Percentiles rank a stretch among this genome's conserved stretches.
phyloP scores from a whole-genome alignment of 2,888 invertebrate genomes.

The Cheiracanthium punctorium region DNA sequence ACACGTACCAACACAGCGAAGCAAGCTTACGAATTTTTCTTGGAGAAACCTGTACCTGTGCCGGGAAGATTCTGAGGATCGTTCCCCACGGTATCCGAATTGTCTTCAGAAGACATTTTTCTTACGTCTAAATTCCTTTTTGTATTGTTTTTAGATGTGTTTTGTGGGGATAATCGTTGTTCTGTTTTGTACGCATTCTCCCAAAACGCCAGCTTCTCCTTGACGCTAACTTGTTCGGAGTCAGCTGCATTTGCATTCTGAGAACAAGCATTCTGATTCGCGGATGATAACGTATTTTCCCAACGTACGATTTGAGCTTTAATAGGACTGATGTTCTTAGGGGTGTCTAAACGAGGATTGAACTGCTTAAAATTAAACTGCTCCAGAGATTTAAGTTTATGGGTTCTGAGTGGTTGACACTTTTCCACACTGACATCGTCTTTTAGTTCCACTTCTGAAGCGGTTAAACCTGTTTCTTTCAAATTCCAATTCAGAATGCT shows the following conservation, averaged over 20 bases:
- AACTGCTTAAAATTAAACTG: conserved; percentile 52
- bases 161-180: neutral
- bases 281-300: conserved; percentile 30
- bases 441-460: neutral
- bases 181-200: conserved; percentile 31
- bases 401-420: neutral
- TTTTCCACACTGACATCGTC: neutral
- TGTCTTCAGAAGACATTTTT: neutral
- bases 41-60: conserved; percentile 17
- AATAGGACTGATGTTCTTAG: conserved; percentile 32
- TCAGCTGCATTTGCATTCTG: neutral
- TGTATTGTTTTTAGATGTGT: neutral
- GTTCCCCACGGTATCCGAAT: neutral
- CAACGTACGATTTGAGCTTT: conserved; percentile 53
- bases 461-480: neutral
- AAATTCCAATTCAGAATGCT: too few relatives aligned
- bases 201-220: conserved; percentile 44
- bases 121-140: neutral
- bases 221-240: conserved; percentile 11
- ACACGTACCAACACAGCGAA: conserved; percentile 13
- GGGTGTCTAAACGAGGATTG: conserved; percentile 16
- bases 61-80: neutral
- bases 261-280: neutral
- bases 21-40: conserved; percentile 12
- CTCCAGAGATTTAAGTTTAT: neutral